These are phyloP conservation scores for Gnathonemus longibarbis DNA, from an alignment of 2,113 vertebrate species.

Conservation along the genomic window DNA sequence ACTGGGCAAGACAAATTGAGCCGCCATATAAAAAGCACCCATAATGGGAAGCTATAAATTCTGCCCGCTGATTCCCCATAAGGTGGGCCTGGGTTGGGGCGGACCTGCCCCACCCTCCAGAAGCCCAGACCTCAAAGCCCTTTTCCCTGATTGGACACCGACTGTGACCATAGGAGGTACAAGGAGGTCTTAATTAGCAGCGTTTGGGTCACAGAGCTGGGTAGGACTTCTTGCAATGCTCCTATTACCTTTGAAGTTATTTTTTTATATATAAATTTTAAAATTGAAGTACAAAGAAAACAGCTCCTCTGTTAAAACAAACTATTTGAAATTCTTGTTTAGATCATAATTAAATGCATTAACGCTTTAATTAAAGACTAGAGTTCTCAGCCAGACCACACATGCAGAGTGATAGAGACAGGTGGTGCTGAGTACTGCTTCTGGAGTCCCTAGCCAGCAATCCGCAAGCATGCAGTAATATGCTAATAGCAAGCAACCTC, in stretches of 20 bases:
- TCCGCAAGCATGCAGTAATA: background rate
- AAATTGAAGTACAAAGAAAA: background rate
- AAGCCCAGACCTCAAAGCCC: background rate
- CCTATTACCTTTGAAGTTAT: background rate
- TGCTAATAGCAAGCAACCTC: background rate
- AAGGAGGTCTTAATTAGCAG: background rate
- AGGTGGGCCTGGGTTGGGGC: background rate
- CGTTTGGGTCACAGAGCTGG: background rate
- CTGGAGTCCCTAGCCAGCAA: background rate
- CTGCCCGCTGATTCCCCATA: background rate
- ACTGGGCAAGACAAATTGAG: background rate
- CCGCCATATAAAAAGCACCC: background rate
- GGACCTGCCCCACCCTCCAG: background rate
- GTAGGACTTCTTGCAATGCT: background rate
- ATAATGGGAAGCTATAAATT: background rate
- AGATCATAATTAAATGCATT: constrained; percentile 18
- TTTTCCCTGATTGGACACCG: background rate
- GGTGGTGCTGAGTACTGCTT: background rate
- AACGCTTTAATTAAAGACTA: constrained; percentile 15
- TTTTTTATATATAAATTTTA: background rate
- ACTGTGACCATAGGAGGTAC: background rate
- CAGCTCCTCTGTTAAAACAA: background rate
- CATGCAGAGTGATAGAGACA: background rate
- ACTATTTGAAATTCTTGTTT: background rate
- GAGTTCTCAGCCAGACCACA: background rate